phyloP scores from a whole-genome alignment of 1,140 invertebrate genomes.

The Cydia pomonella region DNA sequence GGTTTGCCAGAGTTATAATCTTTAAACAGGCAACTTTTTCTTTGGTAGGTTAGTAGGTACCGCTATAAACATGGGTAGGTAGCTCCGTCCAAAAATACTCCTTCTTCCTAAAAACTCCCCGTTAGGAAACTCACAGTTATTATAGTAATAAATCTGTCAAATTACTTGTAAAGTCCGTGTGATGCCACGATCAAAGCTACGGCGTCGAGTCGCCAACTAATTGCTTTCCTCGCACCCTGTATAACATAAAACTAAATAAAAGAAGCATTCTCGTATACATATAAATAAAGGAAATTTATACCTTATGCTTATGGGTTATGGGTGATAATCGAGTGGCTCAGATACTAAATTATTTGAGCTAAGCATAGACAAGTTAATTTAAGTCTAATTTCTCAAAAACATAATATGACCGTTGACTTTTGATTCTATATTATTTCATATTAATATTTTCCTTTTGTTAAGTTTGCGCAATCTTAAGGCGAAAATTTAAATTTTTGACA shows the following conservation, averaged over 20 bases:
- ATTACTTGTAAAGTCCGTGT: slow-evolving; percentile 67
- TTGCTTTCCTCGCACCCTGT: slow-evolving; percentile 58
- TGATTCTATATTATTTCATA: too few relatives aligned
- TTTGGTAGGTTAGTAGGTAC: too few relatives aligned
- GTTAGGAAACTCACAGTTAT: slow-evolving; percentile 53
- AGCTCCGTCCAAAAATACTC: slow-evolving; percentile 44
- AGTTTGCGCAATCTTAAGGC: too few relatives aligned
- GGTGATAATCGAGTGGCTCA: neutral
- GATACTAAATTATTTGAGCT: neutral
- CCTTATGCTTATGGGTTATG: neutral
- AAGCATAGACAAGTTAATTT: neutral
- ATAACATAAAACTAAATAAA: neutral
- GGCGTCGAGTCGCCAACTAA: slow-evolving; percentile 65
- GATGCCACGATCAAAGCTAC: slow-evolving; percentile 70
- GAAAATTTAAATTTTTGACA: too few relatives aligned
- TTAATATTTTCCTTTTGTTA: too few relatives aligned
- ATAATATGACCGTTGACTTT: too few relatives aligned
- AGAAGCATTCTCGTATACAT: neutral
- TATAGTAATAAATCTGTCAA: slow-evolving; percentile 70
- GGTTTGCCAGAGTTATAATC: too few relatives aligned
- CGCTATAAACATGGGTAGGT: too few relatives aligned
- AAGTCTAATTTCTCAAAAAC: neutral
- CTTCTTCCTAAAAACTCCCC: slow-evolving; percentile 33
- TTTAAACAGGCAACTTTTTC: too few relatives aligned
- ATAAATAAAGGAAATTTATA: neutral